phyloP scores from a whole-genome alignment of 2,888 invertebrate species.

The Drosophila atroscutellata region DNA sequence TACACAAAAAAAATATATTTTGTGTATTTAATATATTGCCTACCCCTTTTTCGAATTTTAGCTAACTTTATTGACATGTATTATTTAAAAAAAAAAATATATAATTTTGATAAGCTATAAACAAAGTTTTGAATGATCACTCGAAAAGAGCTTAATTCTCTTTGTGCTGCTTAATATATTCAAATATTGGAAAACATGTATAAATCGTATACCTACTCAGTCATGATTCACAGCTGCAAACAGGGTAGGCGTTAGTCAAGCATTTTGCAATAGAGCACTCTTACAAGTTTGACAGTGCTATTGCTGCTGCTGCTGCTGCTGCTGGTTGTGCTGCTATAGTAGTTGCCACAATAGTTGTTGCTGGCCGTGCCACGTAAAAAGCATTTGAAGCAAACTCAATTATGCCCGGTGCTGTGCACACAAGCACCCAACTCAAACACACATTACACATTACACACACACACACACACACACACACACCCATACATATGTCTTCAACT shows the following conservation, averaged over 20 bases:
- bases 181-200: neutral
- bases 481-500: conserved; percentile 33
- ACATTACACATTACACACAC: conserved; percentile 25
- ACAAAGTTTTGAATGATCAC: too few species aligned
- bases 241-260: neutral
- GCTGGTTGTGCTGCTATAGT: conserved; percentile 36
- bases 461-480: conserved; percentile 22
- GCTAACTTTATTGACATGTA: too few species aligned
- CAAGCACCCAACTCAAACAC: conserved; percentile 39
- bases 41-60: neutral
- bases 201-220: neutral
- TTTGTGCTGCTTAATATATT: neutral
- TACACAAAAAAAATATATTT: neutral
- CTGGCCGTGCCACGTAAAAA: conserved; percentile 76
- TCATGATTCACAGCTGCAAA: neutral
- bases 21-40: neutral
- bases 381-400: conserved; percentile 80
- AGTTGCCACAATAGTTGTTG: conserved; percentile 31
- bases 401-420: conserved; percentile 77
- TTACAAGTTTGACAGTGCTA: conserved; percentile 50
- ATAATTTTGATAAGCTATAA: too few species aligned
- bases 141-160: too few species aligned
- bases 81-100: too few species aligned
- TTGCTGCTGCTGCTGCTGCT: conserved; percentile 28
- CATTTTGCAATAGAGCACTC: neutral